A percentile compares a stretch with the other conserved stretches of the same genome.
Evolutionary conservation across 2,113 vertebrate genomes (phyloP).

Genomic region (Geococcyx californianus): DNA sequence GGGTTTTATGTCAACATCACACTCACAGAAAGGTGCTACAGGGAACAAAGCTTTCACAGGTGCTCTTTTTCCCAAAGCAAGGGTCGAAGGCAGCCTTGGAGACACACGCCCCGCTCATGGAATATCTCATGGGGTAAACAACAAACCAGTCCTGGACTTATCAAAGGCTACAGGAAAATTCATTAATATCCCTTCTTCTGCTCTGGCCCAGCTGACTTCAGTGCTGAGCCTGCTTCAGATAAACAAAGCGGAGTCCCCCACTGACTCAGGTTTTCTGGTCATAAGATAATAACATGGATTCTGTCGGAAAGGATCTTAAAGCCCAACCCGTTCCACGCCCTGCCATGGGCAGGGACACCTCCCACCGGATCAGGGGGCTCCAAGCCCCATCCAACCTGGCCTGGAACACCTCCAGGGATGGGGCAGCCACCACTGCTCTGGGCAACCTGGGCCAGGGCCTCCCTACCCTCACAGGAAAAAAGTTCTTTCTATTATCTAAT

Average conservation of each 20-base stretch:
- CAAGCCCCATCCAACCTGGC: no score
- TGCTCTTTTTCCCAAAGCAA: background rate
- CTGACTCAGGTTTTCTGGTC: background rate
- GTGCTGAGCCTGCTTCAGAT: background rate
- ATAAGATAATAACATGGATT: no score
- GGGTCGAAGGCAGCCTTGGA: background rate
- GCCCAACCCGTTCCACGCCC: no score
- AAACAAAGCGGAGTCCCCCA: background rate
- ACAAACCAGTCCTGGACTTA: background rate
- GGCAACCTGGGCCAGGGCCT: no score
- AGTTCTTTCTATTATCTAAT: no score
- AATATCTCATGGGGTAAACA: background rate
- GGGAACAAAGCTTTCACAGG: background rate
- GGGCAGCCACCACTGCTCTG: no score
- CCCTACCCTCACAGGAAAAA: no score
- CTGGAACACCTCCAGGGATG: no score
- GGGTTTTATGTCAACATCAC: background rate
- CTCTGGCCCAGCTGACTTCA: background rate
- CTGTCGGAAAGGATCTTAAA: no score
- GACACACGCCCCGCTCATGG: rapidly evolving
- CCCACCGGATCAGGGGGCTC: no score
- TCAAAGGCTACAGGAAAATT: background rate
- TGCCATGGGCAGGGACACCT: no score
- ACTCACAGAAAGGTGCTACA: rapidly evolving
- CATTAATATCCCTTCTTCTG: rapidly evolving